These are phyloP conservation scores for Varecia variegata DNA, from an alignment of 2,797 vertebrate species.

Conservation along the genomic window DNA sequence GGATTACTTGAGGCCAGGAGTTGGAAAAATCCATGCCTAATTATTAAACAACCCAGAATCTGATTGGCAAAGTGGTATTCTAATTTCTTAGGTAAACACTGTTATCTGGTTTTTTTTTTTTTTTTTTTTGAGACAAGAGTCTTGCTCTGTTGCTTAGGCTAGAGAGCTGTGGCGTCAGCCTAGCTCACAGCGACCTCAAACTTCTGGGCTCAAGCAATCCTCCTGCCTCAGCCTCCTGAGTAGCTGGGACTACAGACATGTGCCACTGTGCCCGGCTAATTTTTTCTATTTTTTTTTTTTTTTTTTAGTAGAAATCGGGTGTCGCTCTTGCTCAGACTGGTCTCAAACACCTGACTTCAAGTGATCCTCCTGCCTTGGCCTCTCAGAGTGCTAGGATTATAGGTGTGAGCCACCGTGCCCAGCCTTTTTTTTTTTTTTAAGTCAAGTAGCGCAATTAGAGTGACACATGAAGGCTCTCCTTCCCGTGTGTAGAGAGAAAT, in stretches of 20 bases:
- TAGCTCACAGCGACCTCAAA: too few species aligned
- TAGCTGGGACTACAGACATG: too few species aligned
- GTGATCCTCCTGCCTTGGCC: neutral
- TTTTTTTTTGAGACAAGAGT: neutral
- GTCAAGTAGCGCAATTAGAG: neutral
- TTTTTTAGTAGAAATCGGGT: too few species aligned
- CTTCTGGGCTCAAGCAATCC: too few species aligned
- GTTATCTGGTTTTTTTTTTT: neutral
- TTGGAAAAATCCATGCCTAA: constrained; percentile 10
- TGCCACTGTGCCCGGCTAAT: neutral
- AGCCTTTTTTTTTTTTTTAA: neutral
- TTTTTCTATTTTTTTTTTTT: too few species aligned
- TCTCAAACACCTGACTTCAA: neutral
- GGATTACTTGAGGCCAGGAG: neutral
- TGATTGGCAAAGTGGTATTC: constrained; percentile 36
- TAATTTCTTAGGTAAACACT: neutral
- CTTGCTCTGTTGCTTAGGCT: too few species aligned
- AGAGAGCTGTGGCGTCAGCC: too few species aligned
- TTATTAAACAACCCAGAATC: constrained; percentile 35
- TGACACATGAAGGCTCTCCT: neutral
- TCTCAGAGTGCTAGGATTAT: neutral
- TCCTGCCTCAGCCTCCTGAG: too few species aligned
- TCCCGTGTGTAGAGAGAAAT: neutral
- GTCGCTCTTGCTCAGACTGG: neutral
- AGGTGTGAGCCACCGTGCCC: neutral